Base-by-base conservation (phyloP, 2,797 vertebrate species). In the Neosilurus hyrtlii region DNA sequence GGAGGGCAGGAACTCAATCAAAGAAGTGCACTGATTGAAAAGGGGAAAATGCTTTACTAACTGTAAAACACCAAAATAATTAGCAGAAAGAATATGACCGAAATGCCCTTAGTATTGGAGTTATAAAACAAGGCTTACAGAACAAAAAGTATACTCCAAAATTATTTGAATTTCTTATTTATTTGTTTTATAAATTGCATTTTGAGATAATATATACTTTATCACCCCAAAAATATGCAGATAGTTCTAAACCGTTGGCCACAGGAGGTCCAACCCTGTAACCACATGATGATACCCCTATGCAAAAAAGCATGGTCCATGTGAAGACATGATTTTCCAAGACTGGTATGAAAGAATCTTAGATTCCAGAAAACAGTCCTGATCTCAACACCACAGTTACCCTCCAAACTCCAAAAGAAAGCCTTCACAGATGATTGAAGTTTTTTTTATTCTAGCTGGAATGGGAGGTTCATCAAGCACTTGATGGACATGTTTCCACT, bases 21-120 rank as follows among this genome's bases (percentile, higher is more conserved):
- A 72, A 76, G 79, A 83, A 78, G 78, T 61, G 57, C 83, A 92
- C 89, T 87, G 91, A 92, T 90, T 85, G 86, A 80, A 84, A 89
- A 76, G 74, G 68, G 71, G 86, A 86, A 90, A 87, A 86, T 1
- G 59, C 15, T n/a, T 2, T 43, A 18, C 59, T 71, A 83, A 66
- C 71, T 80, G 90, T 87, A 67, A 30, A 70, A 71, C 43, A 84
- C 78, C 57, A 79, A 11, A 51, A 51, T 51, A 78, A 82, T 89
- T 89, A 89, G 86, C 86, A 83, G 6, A 22, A 74, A 57, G 73
- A 63, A 72, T 14, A 1, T 20, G 9, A 20, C 14, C 24, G 15
- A 9, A 54, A 26, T 30, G 10, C 9, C 11, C 12, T 52, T 43
- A 18, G n/a, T 12, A 24, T 51, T 14, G n/a, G 12, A 78, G n/a